Evolutionary conservation across 2,888 invertebrate species (phyloP).

Genomic region (Aspidiotus rigidus): DNA sequence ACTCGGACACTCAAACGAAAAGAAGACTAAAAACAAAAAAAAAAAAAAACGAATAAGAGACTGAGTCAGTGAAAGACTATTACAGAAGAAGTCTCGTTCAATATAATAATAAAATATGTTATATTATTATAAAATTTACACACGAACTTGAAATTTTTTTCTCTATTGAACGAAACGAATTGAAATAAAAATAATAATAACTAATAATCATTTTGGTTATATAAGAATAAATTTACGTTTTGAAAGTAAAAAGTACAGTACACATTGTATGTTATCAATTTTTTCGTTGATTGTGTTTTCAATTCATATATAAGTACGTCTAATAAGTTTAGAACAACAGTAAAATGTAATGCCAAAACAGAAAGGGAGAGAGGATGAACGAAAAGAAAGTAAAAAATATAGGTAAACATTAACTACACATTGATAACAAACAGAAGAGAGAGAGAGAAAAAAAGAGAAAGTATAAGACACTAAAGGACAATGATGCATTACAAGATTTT

Average conservation of each 20-base stretch:
- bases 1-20: conserved; percentile 25
- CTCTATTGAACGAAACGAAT: background rate
- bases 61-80: conserved; percentile 32
- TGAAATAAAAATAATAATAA: background rate
- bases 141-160: background rate
- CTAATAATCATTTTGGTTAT: background rate
- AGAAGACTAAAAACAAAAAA: conserved; percentile 22
- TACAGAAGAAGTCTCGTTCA: background rate
- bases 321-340: conserved; percentile 8
- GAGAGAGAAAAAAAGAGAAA: conserved; percentile 14
- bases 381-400: conserved; percentile 6
- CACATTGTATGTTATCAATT: background rate
- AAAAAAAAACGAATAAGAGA: conserved; percentile 11
- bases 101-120: background rate
- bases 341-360: conserved; percentile 24
- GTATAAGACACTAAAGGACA: conserved; percentile 22
- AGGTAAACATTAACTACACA: conserved; percentile 28
- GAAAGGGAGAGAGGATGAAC: conserved; percentile 8
- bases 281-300: background rate
- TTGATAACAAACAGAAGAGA: conserved; percentile 27
- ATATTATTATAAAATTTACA: conserved; percentile 3
- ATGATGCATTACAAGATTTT: conserved; percentile 23
- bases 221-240: background rate
- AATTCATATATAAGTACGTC: conserved; percentile 4
- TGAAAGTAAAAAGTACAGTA: conserved; percentile 1